Percentiles rank a stretch among this genome's conserved stretches.
phyloP scores from a whole-genome alignment of 2,797 vertebrate genomes.

The Buceros bicornis region DNA sequence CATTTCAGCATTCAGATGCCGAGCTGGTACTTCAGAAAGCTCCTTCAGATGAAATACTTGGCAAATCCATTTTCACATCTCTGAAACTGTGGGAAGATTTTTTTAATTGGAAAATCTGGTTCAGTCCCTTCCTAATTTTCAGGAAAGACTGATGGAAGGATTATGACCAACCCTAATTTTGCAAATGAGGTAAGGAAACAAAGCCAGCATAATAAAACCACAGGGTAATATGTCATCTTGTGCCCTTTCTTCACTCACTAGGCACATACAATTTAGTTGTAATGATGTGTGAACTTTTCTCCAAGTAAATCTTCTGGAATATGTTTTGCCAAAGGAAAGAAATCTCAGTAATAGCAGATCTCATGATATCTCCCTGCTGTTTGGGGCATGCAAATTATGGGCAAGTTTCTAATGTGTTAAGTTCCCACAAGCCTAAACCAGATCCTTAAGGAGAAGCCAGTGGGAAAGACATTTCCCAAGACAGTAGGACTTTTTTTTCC shows the following conservation, averaged over 20 bases:
- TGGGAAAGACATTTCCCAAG: slow-evolving; percentile 58
- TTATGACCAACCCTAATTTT: slow-evolving; percentile 67
- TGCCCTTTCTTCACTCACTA: slow-evolving; percentile 31
- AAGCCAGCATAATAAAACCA: slow-evolving; percentile 43
- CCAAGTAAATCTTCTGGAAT: slow-evolving; percentile 49
- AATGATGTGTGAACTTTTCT: slow-evolving; percentile 54
- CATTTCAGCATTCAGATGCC: not conserved
- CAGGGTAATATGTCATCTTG: slow-evolving; percentile 44
- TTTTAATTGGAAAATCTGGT: slow-evolving; percentile 61
- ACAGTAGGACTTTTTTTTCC: not conserved
- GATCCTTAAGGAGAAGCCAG: slow-evolving; percentile 48
- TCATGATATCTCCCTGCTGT: slow-evolving; percentile 54
- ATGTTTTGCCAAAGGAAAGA: slow-evolving; percentile 65
- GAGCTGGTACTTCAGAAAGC: slow-evolving; percentile 11
- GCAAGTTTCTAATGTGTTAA: slow-evolving; percentile 22
- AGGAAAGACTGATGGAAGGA: slow-evolving; percentile 50
- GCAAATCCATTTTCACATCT: slow-evolving; percentile 38
- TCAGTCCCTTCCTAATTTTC: slow-evolving; percentile 57
- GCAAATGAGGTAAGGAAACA: slow-evolving; percentile 61
- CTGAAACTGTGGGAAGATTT: slow-evolving; percentile 62
- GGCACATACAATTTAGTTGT: slow-evolving; percentile 2
- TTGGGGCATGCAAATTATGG: slow-evolving; percentile 65
- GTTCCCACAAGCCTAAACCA: slow-evolving; percentile 66
- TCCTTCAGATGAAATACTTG: slow-evolving; percentile 13
- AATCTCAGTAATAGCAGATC: slow-evolving; percentile 49